A percentile compares a stretch with the other conserved stretches of the same genome.
Conservation (phyloP, 2,888 invertebrate genomes). For the Eurois occulta region DNA sequence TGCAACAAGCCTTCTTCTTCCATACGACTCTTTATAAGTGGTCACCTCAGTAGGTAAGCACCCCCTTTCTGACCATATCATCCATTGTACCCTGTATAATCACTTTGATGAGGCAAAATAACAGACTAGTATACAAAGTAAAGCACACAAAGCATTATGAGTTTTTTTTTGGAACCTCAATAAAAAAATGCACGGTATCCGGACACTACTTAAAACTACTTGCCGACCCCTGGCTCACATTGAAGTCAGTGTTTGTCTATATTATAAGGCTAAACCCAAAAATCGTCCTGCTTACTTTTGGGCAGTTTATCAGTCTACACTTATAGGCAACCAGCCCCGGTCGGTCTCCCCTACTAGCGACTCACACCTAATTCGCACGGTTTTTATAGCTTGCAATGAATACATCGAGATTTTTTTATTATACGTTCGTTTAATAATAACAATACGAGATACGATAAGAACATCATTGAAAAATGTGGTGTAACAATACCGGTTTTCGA, state of each 20-base stretch:
- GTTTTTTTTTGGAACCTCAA: no score
- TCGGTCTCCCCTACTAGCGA: background rate
- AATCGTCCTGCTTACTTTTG: no score
- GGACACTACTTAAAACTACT: no score
- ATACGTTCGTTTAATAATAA: background rate
- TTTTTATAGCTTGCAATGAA: background rate
- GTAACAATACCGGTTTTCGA: constrained; percentile 44
- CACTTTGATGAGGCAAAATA: no score
- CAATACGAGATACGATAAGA: background rate
- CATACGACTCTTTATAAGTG: background rate
- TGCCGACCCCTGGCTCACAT: no score
- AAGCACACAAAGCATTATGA: no score
- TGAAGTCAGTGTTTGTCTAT: no score
- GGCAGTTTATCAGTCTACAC: no score
- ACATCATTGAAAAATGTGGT: constrained; percentile 22
- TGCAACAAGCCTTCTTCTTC: background rate
- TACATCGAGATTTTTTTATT: background rate
- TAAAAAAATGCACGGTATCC: no score
- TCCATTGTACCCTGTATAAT: background rate
- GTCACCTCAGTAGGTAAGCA: background rate
- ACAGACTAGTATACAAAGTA: no score
- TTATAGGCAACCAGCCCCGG: background rate
- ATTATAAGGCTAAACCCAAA: no score
- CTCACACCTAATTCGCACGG: background rate
- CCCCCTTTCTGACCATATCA: background rate